Base-by-base conservation (phyloP, 2,888 invertebrate genomes). In the Synergus japonicus region DNA sequence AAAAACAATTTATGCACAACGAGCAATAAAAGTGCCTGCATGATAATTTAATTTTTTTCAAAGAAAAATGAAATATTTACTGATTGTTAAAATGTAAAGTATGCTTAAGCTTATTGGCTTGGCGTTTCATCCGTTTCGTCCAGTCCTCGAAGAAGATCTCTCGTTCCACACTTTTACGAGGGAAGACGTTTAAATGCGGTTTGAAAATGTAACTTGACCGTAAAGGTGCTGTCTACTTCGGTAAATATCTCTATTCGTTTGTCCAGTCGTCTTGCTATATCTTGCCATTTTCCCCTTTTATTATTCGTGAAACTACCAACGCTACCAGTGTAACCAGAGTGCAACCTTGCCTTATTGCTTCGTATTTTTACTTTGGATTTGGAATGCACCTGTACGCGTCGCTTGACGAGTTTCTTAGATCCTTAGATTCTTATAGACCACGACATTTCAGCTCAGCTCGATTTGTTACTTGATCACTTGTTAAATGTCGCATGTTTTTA, bases 211-310 rank as follows among this genome's bases (percentile, higher is more conserved):
- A 69, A 69, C 69, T 69, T 69, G 46, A 49, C 54, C 54, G 18
- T 58, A 58, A 58, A 58, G 54, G 18, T 69, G 49, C 69, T 69
- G 49, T 69, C 69, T 46, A 69, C 69, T 69, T 49, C 18, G 69
- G 69, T 69, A 69, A 69, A 69, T 69, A 69, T 69, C 69, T 69
- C 69, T 69, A 69, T 69, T 49, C 69, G 69, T 49, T 69, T 69
- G 69, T 69, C 69, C 69, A 69, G 8, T 37, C 29, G 49, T 49
- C 15, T 49, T 69, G 29, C 49, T 49, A 46, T 49, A 69, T 69
- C 49, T 69, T n/a, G 37, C 46, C 69, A 69, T 69, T 69, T 69
- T 49, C 46, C 15, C 22, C 15, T 69, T 49, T 69, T 69, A 69
- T 49, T 69, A 69, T 58, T 58, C 29, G 15, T 22, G 15, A 69